A percentile compares a stretch with the other conserved stretches of the same genome.
Conservation (phyloP, 1,140 invertebrate species). For the Dendrolimus punctatus region DNA sequence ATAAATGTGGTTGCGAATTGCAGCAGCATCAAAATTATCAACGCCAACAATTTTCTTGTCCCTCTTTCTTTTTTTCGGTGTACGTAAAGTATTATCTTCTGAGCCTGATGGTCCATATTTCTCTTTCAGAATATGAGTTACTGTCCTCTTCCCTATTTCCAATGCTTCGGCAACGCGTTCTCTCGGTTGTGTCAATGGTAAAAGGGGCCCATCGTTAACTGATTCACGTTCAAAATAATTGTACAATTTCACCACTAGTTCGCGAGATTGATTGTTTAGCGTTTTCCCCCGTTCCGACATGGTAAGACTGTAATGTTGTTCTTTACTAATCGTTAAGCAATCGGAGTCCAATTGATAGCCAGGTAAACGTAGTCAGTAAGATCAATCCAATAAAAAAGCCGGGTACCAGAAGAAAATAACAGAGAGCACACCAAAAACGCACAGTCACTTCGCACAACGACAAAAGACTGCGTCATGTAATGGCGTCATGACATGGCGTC, state of each 20-base stretch:
- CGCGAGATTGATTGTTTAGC: slow-evolving; percentile 9
- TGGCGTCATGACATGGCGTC: too few species aligned
- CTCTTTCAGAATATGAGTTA: slow-evolving; percentile 12
- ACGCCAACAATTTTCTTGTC: slow-evolving; percentile 8
- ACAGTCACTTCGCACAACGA: too few species aligned
- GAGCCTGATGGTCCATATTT: slow-evolving; percentile 10
- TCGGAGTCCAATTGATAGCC: too few species aligned
- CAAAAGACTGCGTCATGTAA: too few species aligned
- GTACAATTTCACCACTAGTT: slow-evolving; percentile 5
- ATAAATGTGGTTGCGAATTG: slow-evolving; percentile 12
- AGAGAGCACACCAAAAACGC: too few species aligned
- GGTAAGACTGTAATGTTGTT: too few species aligned
- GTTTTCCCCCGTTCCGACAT: slow-evolving; percentile 5
- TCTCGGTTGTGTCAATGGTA: slow-evolving; percentile 4
- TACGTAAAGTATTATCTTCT: slow-evolving; percentile 11
- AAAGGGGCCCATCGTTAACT: slow-evolving; percentile 11
- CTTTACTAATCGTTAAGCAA: too few species aligned
- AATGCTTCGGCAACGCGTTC: slow-evolving; percentile 8
- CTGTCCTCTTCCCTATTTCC: slow-evolving; percentile 8
- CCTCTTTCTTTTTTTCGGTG: slow-evolving; percentile 6
- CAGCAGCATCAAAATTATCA: slow-evolving; percentile 16
- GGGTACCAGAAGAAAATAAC: too few species aligned
- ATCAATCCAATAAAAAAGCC: too few species aligned
- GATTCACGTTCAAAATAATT: slow-evolving; percentile 17
- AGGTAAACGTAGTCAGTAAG: too few species aligned